Evolutionary conservation across 2,113 vertebrate genomes (phyloP).

Genomic region (Emydura subglobosa): DNA sequence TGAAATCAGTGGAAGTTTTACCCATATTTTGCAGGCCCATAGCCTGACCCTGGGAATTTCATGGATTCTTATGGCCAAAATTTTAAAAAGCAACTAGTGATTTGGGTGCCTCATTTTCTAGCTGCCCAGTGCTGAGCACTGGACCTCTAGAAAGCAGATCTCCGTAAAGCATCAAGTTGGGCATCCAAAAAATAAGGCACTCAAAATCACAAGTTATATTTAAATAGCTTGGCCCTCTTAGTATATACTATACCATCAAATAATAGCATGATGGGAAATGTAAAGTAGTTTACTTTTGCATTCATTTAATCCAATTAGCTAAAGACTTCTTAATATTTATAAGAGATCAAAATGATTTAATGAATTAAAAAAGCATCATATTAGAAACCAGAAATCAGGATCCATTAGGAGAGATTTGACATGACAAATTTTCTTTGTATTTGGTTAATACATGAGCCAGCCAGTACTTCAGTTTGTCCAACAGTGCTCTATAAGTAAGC

Average conservation of each 20-base stretch:
- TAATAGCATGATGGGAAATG: not conserved
- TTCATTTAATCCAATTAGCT: not conserved
- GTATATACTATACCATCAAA: not conserved
- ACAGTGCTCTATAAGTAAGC: not conserved
- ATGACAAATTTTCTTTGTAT: not conserved
- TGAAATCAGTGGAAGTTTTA: not conserved
- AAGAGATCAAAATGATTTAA: not conserved
- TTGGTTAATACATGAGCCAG: not conserved
- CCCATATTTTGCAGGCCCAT: not conserved
- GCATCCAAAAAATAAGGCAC: not conserved
- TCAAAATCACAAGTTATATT: not conserved
- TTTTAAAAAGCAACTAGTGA: not conserved
- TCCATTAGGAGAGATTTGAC: not conserved
- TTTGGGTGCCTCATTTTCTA: not conserved
- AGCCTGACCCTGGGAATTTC: not conserved
- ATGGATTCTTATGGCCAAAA: not conserved
- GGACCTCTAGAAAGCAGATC: not conserved
- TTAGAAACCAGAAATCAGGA: not conserved
- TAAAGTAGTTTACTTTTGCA: not conserved
- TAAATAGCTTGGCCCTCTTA: rapidly evolving
- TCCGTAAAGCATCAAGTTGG: not conserved
- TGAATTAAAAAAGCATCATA: not conserved
- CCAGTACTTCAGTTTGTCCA: not conserved
- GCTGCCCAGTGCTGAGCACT: not conserved
- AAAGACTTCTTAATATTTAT: not conserved